Percentiles rank a stretch among this genome's conserved stretches.
These are phyloP conservation scores for Odontophorus gujanensis DNA, from an alignment of 2,113 vertebrate species.

Conservation along the genomic window DNA sequence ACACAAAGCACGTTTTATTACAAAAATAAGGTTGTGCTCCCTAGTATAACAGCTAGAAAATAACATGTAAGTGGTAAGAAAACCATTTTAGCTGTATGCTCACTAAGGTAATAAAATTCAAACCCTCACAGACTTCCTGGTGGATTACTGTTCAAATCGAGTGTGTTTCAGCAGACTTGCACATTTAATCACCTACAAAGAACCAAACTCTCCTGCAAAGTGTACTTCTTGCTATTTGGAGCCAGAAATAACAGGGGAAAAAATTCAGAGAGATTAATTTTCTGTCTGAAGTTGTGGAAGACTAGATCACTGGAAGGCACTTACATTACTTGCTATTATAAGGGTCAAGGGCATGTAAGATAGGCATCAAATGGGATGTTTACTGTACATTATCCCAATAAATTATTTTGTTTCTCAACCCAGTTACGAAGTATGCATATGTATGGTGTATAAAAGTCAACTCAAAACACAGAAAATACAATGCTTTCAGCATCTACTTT, in stretches of 20 bases:
- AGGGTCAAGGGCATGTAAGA: background rate
- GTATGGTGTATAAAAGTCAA: background rate
- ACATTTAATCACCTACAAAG: background rate
- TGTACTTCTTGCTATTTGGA: background rate
- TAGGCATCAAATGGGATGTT: background rate
- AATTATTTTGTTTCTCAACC: background rate
- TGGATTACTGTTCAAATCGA: background rate
- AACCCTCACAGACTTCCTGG: background rate
- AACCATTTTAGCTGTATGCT: background rate
- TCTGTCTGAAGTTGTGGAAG: background rate
- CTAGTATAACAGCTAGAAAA: background rate
- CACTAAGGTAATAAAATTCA: background rate
- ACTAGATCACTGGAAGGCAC: background rate
- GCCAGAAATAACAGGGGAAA: background rate
- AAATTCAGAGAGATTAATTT: background rate
- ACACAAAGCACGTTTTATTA: slow-evolving; percentile 6
- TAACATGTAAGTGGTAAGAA: background rate
- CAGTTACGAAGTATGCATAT: background rate
- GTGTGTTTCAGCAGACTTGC: background rate
- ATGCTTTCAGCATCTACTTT: background rate
- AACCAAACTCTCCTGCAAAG: background rate
- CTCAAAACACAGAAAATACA: background rate
- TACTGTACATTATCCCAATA: background rate
- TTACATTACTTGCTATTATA: background rate
- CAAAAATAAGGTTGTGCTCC: slow-evolving; percentile 13